phyloP scores from a whole-genome alignment of 2,888 invertebrate genomes.

The Drosophila macrospina region DNA sequence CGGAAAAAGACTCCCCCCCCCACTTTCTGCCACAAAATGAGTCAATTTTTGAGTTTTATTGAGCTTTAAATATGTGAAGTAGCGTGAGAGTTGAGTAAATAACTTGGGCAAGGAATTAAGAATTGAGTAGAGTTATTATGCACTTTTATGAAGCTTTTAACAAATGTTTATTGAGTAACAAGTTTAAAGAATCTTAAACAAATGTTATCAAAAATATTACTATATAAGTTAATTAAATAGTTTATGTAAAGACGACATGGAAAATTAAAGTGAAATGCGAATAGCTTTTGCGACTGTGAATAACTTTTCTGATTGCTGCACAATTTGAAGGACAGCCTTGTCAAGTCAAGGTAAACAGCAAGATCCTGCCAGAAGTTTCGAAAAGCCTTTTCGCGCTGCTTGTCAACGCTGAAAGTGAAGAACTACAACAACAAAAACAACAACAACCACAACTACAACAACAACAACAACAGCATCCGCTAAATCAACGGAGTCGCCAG shows the following conservation, averaged over 20 bases:
- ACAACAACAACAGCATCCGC: not conserved
- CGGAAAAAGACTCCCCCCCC: not conserved
- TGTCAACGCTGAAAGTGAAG: not conserved
- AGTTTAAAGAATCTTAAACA: too few species aligned
- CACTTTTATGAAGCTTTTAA: too few species aligned
- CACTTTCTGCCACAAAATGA: too few species aligned
- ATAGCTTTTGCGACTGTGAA: constrained; percentile 21
- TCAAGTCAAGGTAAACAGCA: constrained; percentile 38
- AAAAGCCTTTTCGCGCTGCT: constrained; percentile 14
- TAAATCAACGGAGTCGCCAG: not conserved
- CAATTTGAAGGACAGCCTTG: constrained; percentile 21
- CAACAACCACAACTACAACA: not conserved
- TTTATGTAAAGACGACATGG: not conserved
- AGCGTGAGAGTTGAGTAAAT: not conserved
- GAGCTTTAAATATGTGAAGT: not conserved
- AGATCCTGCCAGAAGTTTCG: constrained; percentile 29
- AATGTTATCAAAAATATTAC: not conserved
- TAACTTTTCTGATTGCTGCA: constrained; percentile 15
- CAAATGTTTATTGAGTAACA: too few species aligned
- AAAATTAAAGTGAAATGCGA: constrained; percentile 10
- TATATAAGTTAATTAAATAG: not conserved
- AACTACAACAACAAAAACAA: constrained; percentile 12
- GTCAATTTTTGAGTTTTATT: constrained; percentile 13
- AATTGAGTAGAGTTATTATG: too few species aligned
- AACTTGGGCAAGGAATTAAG: too few species aligned